Evolutionary conservation across 2,888 invertebrate species (phyloP), one percentile per base, ranked within the genome.

Genomic region (Notocelia uddmanniana): DNA sequence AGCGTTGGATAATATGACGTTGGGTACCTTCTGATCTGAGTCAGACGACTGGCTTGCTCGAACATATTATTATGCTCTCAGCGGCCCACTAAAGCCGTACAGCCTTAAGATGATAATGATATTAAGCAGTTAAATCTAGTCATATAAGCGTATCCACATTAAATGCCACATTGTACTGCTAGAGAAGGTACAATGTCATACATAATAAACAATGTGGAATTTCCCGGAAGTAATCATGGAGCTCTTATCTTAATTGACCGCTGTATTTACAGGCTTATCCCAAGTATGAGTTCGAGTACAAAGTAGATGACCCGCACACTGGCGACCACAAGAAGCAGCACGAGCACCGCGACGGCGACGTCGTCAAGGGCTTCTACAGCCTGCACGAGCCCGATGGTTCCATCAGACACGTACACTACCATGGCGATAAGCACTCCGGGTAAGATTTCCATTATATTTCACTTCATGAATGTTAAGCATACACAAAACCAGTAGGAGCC

Each of bases 211-310:
- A 50, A 10, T 18, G 50, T 41, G 41, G 41, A 5, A 41, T 41
- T n/a, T n/a, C 6, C 13, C 6, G n/a, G 8, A n/a, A 5, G 1
- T 5, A 45, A 45, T 1, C 9, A 15, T 21, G 18, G 3, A 8
- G 8, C 9, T 15, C 8, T 63, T 3, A 6, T 41, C 13, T 41
- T 13, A 66, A 48, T 21, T 37, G 8, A 19, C 2, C 8, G 8
- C 8, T 31, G 31, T 8, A 31, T 31, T 74, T 75, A 1, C 75
- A 83, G 83, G 76, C 89, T 26, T 87, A 88, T 75, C 90, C 92
- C 15, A 89, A 89, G 81, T 92, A 94, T 81, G 86, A 89, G 79
- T 92, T 90, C 80, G 86, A 89, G 76, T 92, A 93, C 79, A 88
- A 89, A 34, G 92, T 93, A 60, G 83, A 87, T 31, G 93, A 93